phyloP scores from a whole-genome alignment of 2,888 invertebrate genomes.

The Chaitophorus viminalis region DNA sequence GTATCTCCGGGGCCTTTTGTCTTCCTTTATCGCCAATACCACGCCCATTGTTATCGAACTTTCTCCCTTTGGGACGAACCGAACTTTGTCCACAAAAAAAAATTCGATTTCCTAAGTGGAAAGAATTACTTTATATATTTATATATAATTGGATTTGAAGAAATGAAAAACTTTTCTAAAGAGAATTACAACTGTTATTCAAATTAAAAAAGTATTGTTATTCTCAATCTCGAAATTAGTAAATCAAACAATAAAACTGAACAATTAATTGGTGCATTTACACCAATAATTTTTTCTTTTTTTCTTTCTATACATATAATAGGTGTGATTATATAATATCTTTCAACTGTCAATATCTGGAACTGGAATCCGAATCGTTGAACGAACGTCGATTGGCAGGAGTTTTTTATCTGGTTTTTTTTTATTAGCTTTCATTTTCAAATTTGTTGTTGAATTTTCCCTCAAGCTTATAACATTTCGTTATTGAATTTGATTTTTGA shows the following conservation, averaged over 20 bases:
- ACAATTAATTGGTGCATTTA: background rate
- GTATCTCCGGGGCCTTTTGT: conserved; percentile 47
- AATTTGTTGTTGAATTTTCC: too few relatives aligned
- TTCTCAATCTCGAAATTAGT: background rate
- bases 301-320: background rate
- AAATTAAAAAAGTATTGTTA: background rate
- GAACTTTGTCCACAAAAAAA: conserved; percentile 53
- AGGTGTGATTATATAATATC: too few relatives aligned
- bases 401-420: too few relatives aligned
- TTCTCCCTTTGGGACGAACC: conserved; percentile 46
- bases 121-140: conserved; percentile 27
- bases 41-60: conserved; percentile 62
- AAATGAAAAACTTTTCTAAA: background rate
- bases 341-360: too few relatives aligned
- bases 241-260: background rate
- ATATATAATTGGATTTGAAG: conserved; percentile 48
- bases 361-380: too few relatives aligned
- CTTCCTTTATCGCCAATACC: conserved; percentile 53
- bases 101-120: conserved; percentile 62
- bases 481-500: too few relatives aligned
- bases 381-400: too few relatives aligned
- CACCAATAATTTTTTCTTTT: background rate
- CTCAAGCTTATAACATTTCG: too few relatives aligned
- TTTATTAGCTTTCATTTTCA: too few relatives aligned
- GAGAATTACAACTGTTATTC: conserved; percentile 28